A percentile compares a stretch with the other conserved stretches of the same genome.
phyloP scores from a whole-genome alignment of 2,888 invertebrate genomes.

The Cheilosia impressa region DNA sequence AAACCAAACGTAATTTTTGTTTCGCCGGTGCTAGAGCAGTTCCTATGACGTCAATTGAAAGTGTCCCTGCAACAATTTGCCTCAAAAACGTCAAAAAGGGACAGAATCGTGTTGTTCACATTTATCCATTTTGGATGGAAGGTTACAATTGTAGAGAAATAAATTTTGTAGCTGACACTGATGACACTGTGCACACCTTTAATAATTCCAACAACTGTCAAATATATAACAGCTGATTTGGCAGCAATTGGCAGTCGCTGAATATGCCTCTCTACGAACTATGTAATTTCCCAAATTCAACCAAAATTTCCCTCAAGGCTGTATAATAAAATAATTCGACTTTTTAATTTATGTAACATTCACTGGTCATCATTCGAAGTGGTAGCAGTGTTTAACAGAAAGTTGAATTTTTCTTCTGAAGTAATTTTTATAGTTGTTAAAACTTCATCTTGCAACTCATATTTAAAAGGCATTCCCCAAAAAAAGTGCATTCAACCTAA shows the following conservation, averaged over 20 bases:
- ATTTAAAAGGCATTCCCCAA: conserved; percentile 36
- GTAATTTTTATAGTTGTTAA: background rate
- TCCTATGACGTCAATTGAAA: too few relatives aligned
- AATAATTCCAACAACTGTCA: background rate
- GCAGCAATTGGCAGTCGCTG: conserved; percentile 6
- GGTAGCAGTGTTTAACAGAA: conserved; percentile 57
- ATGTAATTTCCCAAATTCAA: conserved; percentile 21
- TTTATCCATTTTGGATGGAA: too few relatives aligned
- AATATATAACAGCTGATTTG: conserved; percentile 8
- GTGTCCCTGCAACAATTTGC: too few relatives aligned
- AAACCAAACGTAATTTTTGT: too few relatives aligned
- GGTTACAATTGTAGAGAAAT: too few relatives aligned
- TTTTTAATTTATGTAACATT: conserved; percentile 68
- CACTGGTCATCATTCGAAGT: conserved; percentile 74
- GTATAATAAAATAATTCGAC: conserved; percentile 44
- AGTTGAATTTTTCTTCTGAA: background rate
- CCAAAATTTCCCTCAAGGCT: conserved; percentile 24
- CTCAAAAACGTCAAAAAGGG: too few relatives aligned
- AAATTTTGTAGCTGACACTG: too few relatives aligned
- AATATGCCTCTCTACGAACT: conserved; percentile 17
- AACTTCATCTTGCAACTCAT: background rate
- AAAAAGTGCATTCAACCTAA: conserved; percentile 1
- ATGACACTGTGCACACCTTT: too few relatives aligned
- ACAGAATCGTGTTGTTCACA: too few relatives aligned
- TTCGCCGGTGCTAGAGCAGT: too few relatives aligned